A percentile compares a stretch with the other conserved stretches of the same genome.
Conservation (phyloP, 2,888 invertebrate species). For the Iphiclides podalirius region DNA sequence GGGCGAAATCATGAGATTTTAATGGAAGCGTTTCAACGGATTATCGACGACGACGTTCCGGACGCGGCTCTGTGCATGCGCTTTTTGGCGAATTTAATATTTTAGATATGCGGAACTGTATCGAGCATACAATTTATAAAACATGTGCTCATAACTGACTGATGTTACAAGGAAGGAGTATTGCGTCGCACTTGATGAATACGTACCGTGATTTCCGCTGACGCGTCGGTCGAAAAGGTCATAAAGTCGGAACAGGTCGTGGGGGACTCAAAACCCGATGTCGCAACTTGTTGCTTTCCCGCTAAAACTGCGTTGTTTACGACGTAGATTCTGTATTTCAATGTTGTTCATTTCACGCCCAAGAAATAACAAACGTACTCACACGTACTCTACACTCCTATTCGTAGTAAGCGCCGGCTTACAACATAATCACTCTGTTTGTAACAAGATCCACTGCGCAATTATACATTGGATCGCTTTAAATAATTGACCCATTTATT, state of each 20-base stretch:
- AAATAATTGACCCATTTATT: conserved; percentile 13
- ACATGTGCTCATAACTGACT: not conserved
- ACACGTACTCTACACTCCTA: conserved; percentile 33
- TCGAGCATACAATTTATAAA: not conserved
- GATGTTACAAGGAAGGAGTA: conserved; percentile 25
- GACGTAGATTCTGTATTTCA: conserved; percentile 45
- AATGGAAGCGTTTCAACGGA: conserved; percentile 2
- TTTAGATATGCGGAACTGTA: no score
- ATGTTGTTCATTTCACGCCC: conserved; percentile 38
- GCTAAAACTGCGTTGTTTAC: conserved; percentile 47
- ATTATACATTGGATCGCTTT: conserved; percentile 2
- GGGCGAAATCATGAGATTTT: conserved; percentile 8
- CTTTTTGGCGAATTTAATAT: conserved; percentile 6
- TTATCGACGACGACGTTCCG: not conserved
- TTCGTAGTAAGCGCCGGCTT: conserved; percentile 33
- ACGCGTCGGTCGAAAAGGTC: conserved; percentile 35
- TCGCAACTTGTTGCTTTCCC: conserved; percentile 64
- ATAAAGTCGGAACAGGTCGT: conserved; percentile 53
- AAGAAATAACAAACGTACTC: conserved; percentile 14
- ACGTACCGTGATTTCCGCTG: no score
- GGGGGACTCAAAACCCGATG: conserved; percentile 38
- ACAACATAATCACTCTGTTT: conserved; percentile 24
- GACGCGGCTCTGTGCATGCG: conserved; percentile 13
- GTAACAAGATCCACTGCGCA: conserved; percentile 14
- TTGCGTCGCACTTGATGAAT: conserved; percentile 27